A percentile compares a stretch with the other conserved stretches of the same genome.
phyloP scores from a whole-genome alignment of 2,113 vertebrate species.

The Platichthys stellatus region DNA sequence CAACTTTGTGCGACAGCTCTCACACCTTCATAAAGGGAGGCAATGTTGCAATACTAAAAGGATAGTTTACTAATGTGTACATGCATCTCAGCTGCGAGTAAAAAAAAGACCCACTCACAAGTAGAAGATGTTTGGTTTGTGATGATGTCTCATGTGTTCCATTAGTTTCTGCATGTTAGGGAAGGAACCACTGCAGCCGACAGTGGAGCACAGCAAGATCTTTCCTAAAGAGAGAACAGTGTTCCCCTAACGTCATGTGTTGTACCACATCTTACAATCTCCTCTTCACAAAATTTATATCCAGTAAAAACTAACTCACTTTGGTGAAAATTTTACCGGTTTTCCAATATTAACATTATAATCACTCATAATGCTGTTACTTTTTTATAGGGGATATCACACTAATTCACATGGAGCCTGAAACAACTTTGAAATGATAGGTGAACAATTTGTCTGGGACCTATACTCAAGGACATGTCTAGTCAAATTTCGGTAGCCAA shows the following conservation, averaged over 20 bases:
- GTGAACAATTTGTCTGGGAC: too few species aligned
- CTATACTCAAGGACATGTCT: too few species aligned
- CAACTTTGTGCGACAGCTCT: slow-evolving; percentile 92
- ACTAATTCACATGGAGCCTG: too few species aligned
- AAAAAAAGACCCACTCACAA: slow-evolving; percentile 83
- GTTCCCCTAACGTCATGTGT: neutral
- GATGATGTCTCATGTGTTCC: slow-evolving; percentile 91
- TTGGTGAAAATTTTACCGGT: too few species aligned
- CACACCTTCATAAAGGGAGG: slow-evolving; percentile 82
- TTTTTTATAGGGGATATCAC: too few species aligned
- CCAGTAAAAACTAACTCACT: too few species aligned
- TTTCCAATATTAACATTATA: too few species aligned
- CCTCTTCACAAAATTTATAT: too few species aligned
- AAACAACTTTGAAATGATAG: too few species aligned
- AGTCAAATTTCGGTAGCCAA: too few species aligned
- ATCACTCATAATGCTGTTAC: too few species aligned
- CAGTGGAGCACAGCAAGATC: slow-evolving; percentile 79
- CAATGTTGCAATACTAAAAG: neutral
- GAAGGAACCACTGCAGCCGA: slow-evolving; percentile 86
- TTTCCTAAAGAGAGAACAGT: slow-evolving; percentile 55
- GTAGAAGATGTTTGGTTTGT: slow-evolving; percentile 96
- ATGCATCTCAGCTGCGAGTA: neutral
- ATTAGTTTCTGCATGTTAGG: slow-evolving; percentile 94
- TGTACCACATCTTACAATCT: neutral
- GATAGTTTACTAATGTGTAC: neutral